Evolutionary conservation across 2,888 invertebrate species (phyloP).

Genomic region (Nyleta sp.): DNA sequence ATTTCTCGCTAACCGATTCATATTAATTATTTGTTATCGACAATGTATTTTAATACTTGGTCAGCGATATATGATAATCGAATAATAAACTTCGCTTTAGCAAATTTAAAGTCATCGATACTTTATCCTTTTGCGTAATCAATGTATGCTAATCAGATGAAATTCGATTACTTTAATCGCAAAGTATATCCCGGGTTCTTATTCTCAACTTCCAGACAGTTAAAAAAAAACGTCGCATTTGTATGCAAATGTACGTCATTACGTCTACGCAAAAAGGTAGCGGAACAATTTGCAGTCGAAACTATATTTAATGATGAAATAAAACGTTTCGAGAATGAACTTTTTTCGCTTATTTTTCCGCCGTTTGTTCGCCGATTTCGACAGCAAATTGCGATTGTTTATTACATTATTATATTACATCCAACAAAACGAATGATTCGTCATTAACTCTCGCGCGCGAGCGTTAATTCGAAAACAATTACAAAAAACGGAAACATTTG

Average conservation of each 20-base stretch:
- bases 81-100: too few species aligned
- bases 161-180: constrained; percentile 46
- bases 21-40: too few species aligned
- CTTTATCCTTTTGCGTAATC: constrained; percentile 16
- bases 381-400: constrained; percentile 5
- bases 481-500: not conserved
- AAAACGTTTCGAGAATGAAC: constrained; percentile 10
- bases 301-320: constrained; percentile 35
- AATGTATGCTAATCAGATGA: constrained; percentile 38
- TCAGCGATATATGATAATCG: too few species aligned
- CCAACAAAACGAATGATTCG: not conserved
- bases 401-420: not conserved
- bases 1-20: too few species aligned
- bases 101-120: not conserved
- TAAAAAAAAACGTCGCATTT: constrained; percentile 22
- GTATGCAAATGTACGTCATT: constrained; percentile 45
- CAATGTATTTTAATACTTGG: too few species aligned
- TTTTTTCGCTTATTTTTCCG: constrained; percentile 4
- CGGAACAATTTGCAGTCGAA: constrained; percentile 20
- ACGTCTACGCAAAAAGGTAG: constrained; percentile 21
- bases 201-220: constrained; percentile 31
- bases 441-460: not conserved
- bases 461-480: constrained; percentile 18
- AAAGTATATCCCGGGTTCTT: constrained; percentile 19
- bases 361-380: not conserved